Evolutionary conservation across 1,140 invertebrate genomes (phyloP).

Genomic region (Bombus consobrinus): DNA sequence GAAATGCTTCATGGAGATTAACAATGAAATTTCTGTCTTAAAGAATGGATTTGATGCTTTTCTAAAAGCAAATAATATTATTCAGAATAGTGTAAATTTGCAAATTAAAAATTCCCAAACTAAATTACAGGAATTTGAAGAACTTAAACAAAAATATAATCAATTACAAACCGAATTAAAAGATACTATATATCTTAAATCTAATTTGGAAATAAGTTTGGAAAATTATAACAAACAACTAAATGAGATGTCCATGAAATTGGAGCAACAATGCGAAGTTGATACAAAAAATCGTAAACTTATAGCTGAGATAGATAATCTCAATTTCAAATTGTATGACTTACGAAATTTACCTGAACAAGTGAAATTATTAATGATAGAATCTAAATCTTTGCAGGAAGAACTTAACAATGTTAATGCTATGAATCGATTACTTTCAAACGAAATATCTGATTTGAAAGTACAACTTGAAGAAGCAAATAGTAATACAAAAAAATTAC

Average conservation of each 20-base stretch:
- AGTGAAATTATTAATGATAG: conserved; percentile 38
- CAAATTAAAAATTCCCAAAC: conserved; percentile 29
- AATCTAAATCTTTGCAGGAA: conserved; percentile 40
- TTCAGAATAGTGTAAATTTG: conserved; percentile 13
- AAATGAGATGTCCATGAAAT: conserved; percentile 75
- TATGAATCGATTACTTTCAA: conserved; percentile 34
- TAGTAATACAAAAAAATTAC: conserved; percentile 27
- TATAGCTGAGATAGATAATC: conserved; percentile 66
- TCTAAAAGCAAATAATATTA: conserved; percentile 48
- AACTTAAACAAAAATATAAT: conserved; percentile 53
- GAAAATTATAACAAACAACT: conserved; percentile 75
- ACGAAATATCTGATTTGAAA: conserved; percentile 41
- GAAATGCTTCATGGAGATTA: conserved; percentile 30
- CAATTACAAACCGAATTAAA: conserved; percentile 80
- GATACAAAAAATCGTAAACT: conserved; percentile 61
- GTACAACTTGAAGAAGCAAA: conserved; percentile 7
- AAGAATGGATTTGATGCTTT: conserved; percentile 25
- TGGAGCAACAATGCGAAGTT: conserved; percentile 55
- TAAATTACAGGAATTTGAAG: conserved; percentile 29
- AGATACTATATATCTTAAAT: conserved; percentile 68
- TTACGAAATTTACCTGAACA: conserved; percentile 36
- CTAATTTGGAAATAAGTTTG: conserved; percentile 71
- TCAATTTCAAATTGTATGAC: conserved; percentile 64
- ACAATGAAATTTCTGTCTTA: conserved; percentile 26
- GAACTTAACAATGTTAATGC: conserved; percentile 11